Evolutionary conservation across 2,888 invertebrate species (phyloP).

Genomic region (Drosophila kanekoi): DNA sequence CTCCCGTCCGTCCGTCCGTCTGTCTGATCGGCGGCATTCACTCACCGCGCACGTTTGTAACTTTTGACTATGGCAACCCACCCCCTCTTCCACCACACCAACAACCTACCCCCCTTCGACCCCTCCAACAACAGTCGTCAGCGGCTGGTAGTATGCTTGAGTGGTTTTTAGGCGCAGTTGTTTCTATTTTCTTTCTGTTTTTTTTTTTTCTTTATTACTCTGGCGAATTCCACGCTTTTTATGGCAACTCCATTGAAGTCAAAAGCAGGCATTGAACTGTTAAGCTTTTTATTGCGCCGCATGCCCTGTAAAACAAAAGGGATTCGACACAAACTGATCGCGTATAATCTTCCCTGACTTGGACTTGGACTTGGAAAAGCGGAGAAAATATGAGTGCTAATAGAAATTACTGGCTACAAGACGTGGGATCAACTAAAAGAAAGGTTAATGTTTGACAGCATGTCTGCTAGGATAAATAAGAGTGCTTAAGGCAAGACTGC

Average conservation of each 20-base stretch:
- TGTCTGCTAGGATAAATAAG: no score
- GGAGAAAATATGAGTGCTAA: neutral
- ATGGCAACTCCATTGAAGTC: slow-evolving; percentile 74
- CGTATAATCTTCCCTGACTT: neutral
- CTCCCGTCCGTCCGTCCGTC: slow-evolving; percentile 7
- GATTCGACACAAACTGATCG: slow-evolving; percentile 24
- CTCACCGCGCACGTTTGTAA: slow-evolving; percentile 65
- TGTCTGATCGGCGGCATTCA: slow-evolving; percentile 63
- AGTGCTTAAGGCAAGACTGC: no score
- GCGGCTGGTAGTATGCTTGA: slow-evolving; percentile 63
- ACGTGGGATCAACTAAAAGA: neutral
- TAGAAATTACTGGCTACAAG: slow-evolving; percentile 6
- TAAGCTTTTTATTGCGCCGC: slow-evolving; percentile 41
- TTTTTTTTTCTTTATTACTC: slow-evolving; percentile 69
- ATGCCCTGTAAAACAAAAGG: slow-evolving; percentile 39
- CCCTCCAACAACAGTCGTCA: neutral
- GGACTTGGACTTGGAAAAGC: neutral
- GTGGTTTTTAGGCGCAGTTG: slow-evolving; percentile 79
- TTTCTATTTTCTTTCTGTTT: slow-evolving; percentile 56
- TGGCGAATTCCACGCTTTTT: slow-evolving; percentile 54
- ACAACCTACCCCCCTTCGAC: neutral
- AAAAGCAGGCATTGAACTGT: slow-evolving; percentile 70
- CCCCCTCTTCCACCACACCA: neutral
- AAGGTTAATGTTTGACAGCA: no score
- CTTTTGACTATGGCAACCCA: slow-evolving; percentile 64